Base-by-base conservation (phyloP, 2,113 vertebrate species). In the Ptilorrhoa leucosticta region DNA sequence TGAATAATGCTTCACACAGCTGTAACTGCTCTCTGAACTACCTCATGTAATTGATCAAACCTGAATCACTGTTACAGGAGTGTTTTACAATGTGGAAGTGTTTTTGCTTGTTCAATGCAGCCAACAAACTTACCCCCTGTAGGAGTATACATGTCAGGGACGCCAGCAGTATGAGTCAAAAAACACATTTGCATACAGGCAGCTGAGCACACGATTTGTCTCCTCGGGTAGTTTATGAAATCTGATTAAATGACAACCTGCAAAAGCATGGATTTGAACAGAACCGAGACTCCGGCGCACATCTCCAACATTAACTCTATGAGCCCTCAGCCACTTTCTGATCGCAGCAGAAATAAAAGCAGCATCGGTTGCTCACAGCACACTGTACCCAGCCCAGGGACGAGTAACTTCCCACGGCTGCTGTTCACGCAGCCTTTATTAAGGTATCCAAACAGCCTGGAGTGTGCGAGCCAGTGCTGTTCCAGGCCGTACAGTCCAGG, bases 211-310 rank as follows among this genome's bases (percentile, higher is more conserved):
- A 33, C n/a, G 47, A 54, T 56, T 71, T 72, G 30, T 78, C 78
- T 89, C 64, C 56, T 89, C 50, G 13, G 45, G 35, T 83, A 23
- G n/a, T 73, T 89, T 56, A 80, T 39, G 37, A 70, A 60, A 37
- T 18, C 51, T 35, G 35, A 54, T 2, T n/a, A 87, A 93, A 39
- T 28, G 39, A 53, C 64, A 70, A 18, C 64, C 45, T 81, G 44
- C 60, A 50, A 70, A 73, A 66, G 35, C 40, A 58, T 21, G 27
- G 64, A 81, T 76, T 61, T 3, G 6, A 77, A 54, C 45, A 61
- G 71, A 13, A 17, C 1, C 6, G 57, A 68, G 24, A 23, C 44
- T 40, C 40, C 0, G 0, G 53, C 12, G 44, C 3, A 2, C 2
- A 0, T 2, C 23, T 9, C 64, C 68, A 63, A 17, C 39, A 4